These are phyloP conservation scores for Melitaea cinxia DNA, from an alignment of 1,140 invertebrate species.

Conservation along the genomic window DNA sequence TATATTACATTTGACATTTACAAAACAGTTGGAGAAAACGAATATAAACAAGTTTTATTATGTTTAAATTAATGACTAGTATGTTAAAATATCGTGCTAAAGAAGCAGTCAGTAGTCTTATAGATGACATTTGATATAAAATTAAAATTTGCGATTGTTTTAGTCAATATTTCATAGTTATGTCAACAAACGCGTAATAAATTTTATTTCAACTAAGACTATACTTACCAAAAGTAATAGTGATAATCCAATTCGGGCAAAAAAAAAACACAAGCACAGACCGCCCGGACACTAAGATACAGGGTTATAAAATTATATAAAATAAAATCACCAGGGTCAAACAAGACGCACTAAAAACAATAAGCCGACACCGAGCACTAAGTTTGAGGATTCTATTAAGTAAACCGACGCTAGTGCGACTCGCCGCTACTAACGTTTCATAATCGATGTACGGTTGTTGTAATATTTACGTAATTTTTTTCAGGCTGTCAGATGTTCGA, in stretches of 20 bases:
- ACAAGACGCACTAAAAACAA: conserved; percentile 68
- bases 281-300: conserved; percentile 60
- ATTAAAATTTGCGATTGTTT: background rate
- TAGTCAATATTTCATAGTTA: background rate
- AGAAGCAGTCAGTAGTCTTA: background rate
- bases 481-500: conserved; percentile 66
- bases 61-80: background rate
- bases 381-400: conserved; percentile 36
- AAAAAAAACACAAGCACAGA: conserved; percentile 72
- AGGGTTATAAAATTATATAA: conserved; percentile 66
- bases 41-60: too few relatives aligned
- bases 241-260: conserved; percentile 68
- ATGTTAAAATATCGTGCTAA: background rate
- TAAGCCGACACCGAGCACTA: conserved; percentile 52
- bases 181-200: conserved; percentile 5
- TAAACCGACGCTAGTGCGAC: conserved; percentile 16
- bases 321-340: conserved; percentile 74
- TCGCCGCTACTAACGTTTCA: conserved; percentile 60
- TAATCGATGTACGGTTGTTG: conserved; percentile 74
- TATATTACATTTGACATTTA: too few relatives aligned
- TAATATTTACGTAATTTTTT: conserved; percentile 80
- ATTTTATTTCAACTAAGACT: background rate
- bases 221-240: conserved; percentile 62
- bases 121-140: background rate
- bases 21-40: too few relatives aligned